These are phyloP conservation scores for Dusona sp. DNA, from an alignment of 2,888 invertebrate species.

Conservation along the genomic window DNA sequence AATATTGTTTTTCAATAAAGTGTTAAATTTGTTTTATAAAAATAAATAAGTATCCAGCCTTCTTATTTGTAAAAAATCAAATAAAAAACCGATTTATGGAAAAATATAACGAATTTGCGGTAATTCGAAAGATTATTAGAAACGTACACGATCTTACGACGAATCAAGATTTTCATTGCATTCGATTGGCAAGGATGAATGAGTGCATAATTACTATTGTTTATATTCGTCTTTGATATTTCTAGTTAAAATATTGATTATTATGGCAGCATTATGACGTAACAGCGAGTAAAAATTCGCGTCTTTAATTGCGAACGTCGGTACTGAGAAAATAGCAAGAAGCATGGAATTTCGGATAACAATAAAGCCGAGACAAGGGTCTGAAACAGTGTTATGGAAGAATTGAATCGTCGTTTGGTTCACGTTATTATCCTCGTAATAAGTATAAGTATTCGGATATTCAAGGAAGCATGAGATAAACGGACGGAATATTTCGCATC, in stretches of 20 bases:
- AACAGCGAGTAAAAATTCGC: background rate
- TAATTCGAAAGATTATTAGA: too few relatives aligned
- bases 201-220: too few relatives aligned
- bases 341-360: slow-evolving; percentile 30
- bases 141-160: too few relatives aligned
- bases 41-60: background rate
- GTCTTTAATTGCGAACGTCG: background rate
- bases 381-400: background rate
- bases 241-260: background rate
- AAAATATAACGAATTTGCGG: too few relatives aligned
- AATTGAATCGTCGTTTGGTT: background rate
- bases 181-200: too few relatives aligned
- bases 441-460: background rate
- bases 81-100: background rate
- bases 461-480: background rate
- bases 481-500: background rate
- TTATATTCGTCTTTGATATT: background rate
- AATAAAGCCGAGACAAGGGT: slow-evolving; percentile 5
- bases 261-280: background rate
- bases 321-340: background rate
- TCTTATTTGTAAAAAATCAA: background rate
- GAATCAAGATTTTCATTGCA: too few relatives aligned
- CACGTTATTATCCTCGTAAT: background rate
- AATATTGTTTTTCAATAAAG: background rate
- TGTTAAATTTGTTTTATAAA: background rate